phyloP scores from a whole-genome alignment of 1,140 invertebrate genomes.

The Drosophila nannoptera region DNA sequence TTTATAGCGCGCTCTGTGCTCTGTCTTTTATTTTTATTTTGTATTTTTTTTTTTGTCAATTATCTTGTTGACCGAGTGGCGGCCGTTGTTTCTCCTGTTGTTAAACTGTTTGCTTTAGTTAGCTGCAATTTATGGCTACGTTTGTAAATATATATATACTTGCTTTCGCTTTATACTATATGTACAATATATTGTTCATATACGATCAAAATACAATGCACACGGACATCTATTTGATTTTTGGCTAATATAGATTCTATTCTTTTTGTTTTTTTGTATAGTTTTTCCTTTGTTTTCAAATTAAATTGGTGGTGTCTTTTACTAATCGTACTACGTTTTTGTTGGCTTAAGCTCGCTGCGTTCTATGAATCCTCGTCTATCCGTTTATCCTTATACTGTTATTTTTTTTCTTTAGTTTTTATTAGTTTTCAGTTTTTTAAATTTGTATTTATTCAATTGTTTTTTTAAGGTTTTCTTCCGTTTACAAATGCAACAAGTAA shows the following conservation, averaged over 20 bases:
- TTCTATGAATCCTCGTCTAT: slow-evolving; percentile 30
- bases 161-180: slow-evolving; percentile 45
- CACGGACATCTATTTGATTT: slow-evolving; percentile 58
- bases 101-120: slow-evolving; percentile 40
- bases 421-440: too few relatives aligned
- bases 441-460: background rate
- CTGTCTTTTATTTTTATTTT: slow-evolving; percentile 39
- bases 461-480: slow-evolving; percentile 25
- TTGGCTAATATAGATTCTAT: slow-evolving; percentile 49
- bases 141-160: slow-evolving; percentile 60
- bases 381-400: slow-evolving; percentile 2
- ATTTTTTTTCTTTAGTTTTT: too few relatives aligned
- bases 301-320: slow-evolving; percentile 77
- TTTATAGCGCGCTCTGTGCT: slow-evolving; percentile 19
- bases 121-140: slow-evolving; percentile 32
- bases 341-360: slow-evolving; percentile 60
- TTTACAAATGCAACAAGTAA: slow-evolving; percentile 70
- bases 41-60: slow-evolving; percentile 23
- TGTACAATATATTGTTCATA: slow-evolving; percentile 51
- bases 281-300: slow-evolving; percentile 45
- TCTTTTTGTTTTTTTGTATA: slow-evolving; percentile 23
- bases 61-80: slow-evolving; percentile 17
- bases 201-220: slow-evolving; percentile 53
- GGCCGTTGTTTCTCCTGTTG: slow-evolving; percentile 19
- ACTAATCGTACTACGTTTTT: slow-evolving; percentile 72